Evolutionary conservation across 2,797 vertebrate species (phyloP).

Genomic region (Miichthys miiuy): DNA sequence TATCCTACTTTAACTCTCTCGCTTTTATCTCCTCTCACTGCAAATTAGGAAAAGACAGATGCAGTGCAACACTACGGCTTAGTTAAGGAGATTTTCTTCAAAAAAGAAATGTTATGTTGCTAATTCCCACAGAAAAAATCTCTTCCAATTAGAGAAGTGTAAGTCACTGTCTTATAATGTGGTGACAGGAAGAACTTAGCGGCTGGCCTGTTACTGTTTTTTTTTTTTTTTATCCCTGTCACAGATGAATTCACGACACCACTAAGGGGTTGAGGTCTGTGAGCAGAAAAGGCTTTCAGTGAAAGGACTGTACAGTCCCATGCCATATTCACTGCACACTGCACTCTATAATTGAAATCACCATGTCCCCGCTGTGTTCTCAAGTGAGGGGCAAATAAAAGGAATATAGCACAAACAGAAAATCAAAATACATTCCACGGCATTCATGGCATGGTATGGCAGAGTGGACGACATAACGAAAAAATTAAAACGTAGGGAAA

Average conservation of each 20-base stretch:
- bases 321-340: constrained; percentile 58
- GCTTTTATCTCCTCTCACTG: neutral
- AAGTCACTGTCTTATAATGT: constrained; percentile 57
- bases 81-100: constrained; percentile 42
- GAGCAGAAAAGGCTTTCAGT: constrained; percentile 52
- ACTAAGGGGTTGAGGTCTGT: constrained; percentile 37
- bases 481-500: constrained; percentile 49
- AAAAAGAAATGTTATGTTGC: constrained; percentile 34
- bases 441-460: constrained; percentile 43
- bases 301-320: constrained; percentile 50
- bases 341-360: constrained; percentile 71
- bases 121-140: constrained; percentile 69
- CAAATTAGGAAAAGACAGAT: constrained; percentile 9
- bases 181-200: constrained; percentile 62
- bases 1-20: neutral
- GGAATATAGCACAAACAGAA: constrained; percentile 38
- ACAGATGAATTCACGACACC: constrained; percentile 62
- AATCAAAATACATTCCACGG: constrained; percentile 28
- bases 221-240: constrained; percentile 49
- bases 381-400: constrained; percentile 36
- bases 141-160: constrained; percentile 74
- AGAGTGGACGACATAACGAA: constrained; percentile 33
- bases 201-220: constrained; percentile 45
- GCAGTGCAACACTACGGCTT: neutral
- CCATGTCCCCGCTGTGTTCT: constrained; percentile 29